Conservation (phyloP, 2,113 vertebrate species). For the Fregetta grallaria region DNA sequence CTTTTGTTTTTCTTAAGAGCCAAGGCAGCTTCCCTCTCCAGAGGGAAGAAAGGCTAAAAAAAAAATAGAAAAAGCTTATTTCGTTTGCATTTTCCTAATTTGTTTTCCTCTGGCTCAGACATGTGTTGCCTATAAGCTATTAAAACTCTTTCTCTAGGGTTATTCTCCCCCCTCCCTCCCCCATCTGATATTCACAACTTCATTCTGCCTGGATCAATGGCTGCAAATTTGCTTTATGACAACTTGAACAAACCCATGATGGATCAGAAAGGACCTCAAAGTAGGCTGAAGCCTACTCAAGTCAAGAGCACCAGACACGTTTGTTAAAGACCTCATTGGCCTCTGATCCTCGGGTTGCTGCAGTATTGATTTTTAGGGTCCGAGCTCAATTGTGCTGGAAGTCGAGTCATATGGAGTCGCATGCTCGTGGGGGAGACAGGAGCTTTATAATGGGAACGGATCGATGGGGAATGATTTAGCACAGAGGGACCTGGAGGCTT, state of each 20-base stretch:
- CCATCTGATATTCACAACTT: slow-evolving; percentile 64
- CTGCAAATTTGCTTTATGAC: slow-evolving; percentile 88
- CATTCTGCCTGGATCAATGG: slow-evolving; percentile 81
- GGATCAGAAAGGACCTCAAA: slow-evolving; percentile 74
- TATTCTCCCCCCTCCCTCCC: neutral
- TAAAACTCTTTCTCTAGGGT: slow-evolving; percentile 65
- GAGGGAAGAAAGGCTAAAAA: slow-evolving; percentile 6
- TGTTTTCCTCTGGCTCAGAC: slow-evolving; percentile 50
- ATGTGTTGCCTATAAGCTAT: slow-evolving; percentile 69
- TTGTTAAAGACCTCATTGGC: slow-evolving; percentile 91
- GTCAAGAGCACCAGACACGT: slow-evolving; percentile 83
- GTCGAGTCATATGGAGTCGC: slow-evolving; percentile 72
- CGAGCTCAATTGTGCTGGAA: slow-evolving; percentile 83
- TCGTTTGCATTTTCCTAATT: slow-evolving; percentile 60
- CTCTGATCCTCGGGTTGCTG: slow-evolving; percentile 84
- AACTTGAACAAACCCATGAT: slow-evolving; percentile 78
- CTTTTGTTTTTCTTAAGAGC: neutral
- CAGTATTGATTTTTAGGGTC: slow-evolving; percentile 82
- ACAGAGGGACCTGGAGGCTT: slow-evolving; percentile 74
- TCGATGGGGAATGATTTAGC: slow-evolving; percentile 82
- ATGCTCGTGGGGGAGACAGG: slow-evolving; percentile 71
- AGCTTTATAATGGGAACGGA: slow-evolving; percentile 79
- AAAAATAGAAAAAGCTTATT: slow-evolving; percentile 4
- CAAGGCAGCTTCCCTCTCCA: slow-evolving; percentile 17
- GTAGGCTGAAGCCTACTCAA: slow-evolving; percentile 71